Evolutionary conservation across 2,797 vertebrate genomes (phyloP).

Genomic region (Betta splendens): DNA sequence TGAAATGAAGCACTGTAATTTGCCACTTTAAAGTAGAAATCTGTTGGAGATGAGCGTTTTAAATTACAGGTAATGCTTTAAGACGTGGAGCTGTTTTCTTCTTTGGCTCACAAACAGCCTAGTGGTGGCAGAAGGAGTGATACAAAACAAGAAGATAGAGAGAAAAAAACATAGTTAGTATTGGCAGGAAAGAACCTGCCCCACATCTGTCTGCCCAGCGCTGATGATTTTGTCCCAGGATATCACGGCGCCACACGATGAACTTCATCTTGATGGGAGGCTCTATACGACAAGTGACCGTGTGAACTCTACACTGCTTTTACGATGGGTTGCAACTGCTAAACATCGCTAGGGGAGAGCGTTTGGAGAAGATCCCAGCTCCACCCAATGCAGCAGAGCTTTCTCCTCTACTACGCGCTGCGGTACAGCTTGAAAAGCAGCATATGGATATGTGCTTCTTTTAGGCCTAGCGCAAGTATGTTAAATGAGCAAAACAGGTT

Average conservation of each 20-base stretch:
- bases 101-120: conserved; percentile 13
- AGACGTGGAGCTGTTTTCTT: conserved; percentile 15
- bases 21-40: neutral
- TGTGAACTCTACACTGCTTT: conserved; percentile 22
- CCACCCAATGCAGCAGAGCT: neutral
- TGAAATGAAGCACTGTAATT: neutral
- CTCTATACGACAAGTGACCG: conserved; percentile 37
- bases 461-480: neutral
- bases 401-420: neutral
- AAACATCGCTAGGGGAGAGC: neutral
- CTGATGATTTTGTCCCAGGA: conserved; percentile 61
- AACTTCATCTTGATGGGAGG: conserved; percentile 60
- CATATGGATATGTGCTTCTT: neutral
- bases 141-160: conserved; percentile 23
- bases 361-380: neutral
- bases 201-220: conserved; percentile 53
- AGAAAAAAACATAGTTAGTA: conserved; percentile 23
- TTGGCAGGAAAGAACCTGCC: conserved; percentile 64
- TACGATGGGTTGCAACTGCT: conserved; percentile 19
- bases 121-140: conserved; percentile 28
- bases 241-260: conserved; percentile 46
- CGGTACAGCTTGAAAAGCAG: neutral
- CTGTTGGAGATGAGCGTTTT: neutral
- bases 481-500: conserved; percentile 6
- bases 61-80: neutral